Evolutionary conservation across 2,113 vertebrate genomes (phyloP).

Genomic region (Crocuta crocuta): DNA sequence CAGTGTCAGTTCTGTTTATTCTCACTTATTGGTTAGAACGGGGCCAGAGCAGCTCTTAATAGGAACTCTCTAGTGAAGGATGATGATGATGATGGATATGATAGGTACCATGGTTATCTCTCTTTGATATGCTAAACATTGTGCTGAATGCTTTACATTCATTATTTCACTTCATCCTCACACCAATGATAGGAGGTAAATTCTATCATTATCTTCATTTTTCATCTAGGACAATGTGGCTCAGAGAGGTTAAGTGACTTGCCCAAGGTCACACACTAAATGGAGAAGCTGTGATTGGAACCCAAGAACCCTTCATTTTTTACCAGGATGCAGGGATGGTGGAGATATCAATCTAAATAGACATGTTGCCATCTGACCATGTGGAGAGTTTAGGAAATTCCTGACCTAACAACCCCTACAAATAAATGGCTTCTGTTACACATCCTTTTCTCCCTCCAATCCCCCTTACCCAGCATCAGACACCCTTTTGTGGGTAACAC

Average conservation of each 20-base stretch:
- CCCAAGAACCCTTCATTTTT: neutral
- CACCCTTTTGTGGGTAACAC: neutral
- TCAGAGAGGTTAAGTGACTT: constrained; percentile 9
- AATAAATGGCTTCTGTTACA: neutral
- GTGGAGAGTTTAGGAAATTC: neutral
- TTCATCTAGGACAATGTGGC: neutral
- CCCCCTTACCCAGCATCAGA: neutral
- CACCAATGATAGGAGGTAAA: neutral
- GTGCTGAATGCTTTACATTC: neutral
- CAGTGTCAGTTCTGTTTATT: neutral
- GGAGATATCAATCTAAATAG: neutral
- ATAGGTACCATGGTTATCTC: neutral
- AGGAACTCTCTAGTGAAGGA: neutral
- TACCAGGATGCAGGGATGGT: neutral
- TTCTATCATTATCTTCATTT: neutral
- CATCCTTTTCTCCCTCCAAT: neutral
- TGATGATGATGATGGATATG: neutral
- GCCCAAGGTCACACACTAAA: neutral
- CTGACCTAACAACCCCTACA: neutral
- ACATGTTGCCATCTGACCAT: neutral
- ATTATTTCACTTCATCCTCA: neutral
- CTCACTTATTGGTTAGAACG: neutral
- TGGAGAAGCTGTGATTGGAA: neutral
- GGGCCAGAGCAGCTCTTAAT: neutral
- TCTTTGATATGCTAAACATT: neutral